These are phyloP conservation scores for Eupeodes luniger DNA, from an alignment of 2,888 invertebrate genomes.

Conservation along the genomic window DNA sequence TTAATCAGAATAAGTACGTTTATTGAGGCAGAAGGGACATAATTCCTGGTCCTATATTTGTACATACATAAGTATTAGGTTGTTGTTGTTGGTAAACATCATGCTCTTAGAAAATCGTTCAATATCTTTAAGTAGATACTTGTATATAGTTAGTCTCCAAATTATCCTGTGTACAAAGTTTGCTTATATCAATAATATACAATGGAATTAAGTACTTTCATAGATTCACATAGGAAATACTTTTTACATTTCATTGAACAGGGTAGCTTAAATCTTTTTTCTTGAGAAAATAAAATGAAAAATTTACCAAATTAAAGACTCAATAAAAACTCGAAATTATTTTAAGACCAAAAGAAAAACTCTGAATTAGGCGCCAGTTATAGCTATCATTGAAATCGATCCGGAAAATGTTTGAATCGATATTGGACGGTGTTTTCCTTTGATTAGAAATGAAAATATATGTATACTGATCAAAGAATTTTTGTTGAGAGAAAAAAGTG, in stretches of 20 bases:
- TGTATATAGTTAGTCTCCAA: background rate
- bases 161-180: slow-evolving; percentile 1
- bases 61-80: background rate
- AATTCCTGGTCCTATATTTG: background rate
- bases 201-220: background rate
- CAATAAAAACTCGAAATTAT: too few species aligned
- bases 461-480: too few species aligned
- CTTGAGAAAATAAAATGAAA: too few species aligned
- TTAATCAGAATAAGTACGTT: slow-evolving; percentile 23
- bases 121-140: background rate
- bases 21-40: background rate
- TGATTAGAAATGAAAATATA: too few species aligned
- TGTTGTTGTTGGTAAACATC: slow-evolving; percentile 11
- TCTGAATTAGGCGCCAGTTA: too few species aligned
- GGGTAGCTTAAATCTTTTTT: background rate
- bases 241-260: background rate
- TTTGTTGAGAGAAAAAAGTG: too few species aligned
- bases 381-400: too few species aligned
- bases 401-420: too few species aligned
- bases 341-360: too few species aligned
- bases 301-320: too few species aligned
- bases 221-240: background rate
- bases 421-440: too few species aligned
- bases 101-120: background rate
- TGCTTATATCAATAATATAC: background rate